phyloP scores from a whole-genome alignment of 2,113 vertebrate species.

The Microcebus griseorufus region DNA sequence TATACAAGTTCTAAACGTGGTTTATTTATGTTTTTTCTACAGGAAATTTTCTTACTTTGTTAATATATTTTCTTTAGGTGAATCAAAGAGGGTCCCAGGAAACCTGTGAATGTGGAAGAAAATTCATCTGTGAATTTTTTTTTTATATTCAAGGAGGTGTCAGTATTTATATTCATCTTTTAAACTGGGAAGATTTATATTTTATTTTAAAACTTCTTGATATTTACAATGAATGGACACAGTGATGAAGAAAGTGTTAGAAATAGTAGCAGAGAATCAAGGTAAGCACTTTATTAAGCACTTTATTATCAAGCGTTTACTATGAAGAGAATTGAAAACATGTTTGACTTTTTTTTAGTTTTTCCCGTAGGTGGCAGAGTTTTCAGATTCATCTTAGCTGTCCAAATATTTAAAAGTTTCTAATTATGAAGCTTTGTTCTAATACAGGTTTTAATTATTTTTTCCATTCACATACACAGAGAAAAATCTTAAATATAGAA shows the following conservation, averaged over 20 bases:
- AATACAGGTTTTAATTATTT: not conserved
- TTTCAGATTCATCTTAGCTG: conserved; percentile 25
- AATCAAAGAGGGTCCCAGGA: conserved; percentile 60
- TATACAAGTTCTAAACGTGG: not conserved
- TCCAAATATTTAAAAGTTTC: not conserved
- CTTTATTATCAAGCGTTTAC: not conserved
- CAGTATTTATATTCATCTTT: conserved; percentile 73
- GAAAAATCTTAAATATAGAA: not conserved
- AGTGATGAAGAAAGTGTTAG: conserved; percentile 96
- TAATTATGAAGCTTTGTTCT: not conserved
- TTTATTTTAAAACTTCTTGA: conserved; percentile 82
- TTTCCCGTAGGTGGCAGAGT: not conserved
- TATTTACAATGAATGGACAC: conserved; percentile 95
- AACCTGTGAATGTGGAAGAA: conserved; percentile 68
- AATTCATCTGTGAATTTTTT: conserved; percentile 64
- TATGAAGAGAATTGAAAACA: not conserved
- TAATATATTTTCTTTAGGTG: conserved; percentile 74
- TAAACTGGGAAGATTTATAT: conserved; percentile 81
- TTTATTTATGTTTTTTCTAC: not conserved
- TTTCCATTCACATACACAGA: not conserved
- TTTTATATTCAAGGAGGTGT: conserved; percentile 70
- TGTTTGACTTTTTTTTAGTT: not conserved
- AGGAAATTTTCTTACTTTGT: conserved; percentile 33
- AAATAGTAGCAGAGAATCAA: conserved; percentile 97
- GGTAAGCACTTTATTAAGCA: conserved; percentile 84